Base-by-base conservation (phyloP, 2,888 invertebrate genomes). In the Automeris io region DNA sequence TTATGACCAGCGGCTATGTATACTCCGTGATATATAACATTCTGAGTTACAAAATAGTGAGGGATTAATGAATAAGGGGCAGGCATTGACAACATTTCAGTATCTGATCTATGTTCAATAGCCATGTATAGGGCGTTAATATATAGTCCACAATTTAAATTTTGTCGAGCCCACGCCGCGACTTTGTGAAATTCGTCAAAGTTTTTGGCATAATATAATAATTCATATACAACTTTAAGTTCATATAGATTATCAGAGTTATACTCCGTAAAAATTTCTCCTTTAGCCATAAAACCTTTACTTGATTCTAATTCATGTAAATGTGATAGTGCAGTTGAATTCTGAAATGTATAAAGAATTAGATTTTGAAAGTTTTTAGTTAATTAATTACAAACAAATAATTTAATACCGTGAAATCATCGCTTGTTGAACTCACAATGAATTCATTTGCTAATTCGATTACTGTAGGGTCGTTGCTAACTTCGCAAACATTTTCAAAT, bases 31-130 rank as follows among this genome's bases (percentile, higher is more conserved):
- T 83, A 66, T 49, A 93, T 79, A 8, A 89, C 88, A 43, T 91
- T 90, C 43, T 87, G 83, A 51, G 87, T 86, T 53, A 91, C 87
- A 72, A 90, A 93, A 56, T 90, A 89, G 70, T 91, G 89, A 0
- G 93, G 93, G 40, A 90, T 59, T 26, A 92, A 67, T 72, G 93
- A 92, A 57, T 92, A 91, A 1, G 90, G 81, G 0, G 92, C 88
- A 11, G 93, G 92, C 26, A 92, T 47, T 5, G 87, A 86, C 31
- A 93, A 57, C 50, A 85, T 86, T 47, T 80, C 77, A 40, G 88
- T 87, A 44, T 92, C 91, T 31, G 68, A 75, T 43, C 91, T 89
- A 43, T 89, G 89, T 23, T 89, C 54, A 22, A 89, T 64, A 18
- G 90, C 89, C 16, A 89, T 72, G 45, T 89, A 88, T 35, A 92